Conservation (phyloP, 2,797 vertebrate genomes). For the Odontamblyopus rebecca region DNA sequence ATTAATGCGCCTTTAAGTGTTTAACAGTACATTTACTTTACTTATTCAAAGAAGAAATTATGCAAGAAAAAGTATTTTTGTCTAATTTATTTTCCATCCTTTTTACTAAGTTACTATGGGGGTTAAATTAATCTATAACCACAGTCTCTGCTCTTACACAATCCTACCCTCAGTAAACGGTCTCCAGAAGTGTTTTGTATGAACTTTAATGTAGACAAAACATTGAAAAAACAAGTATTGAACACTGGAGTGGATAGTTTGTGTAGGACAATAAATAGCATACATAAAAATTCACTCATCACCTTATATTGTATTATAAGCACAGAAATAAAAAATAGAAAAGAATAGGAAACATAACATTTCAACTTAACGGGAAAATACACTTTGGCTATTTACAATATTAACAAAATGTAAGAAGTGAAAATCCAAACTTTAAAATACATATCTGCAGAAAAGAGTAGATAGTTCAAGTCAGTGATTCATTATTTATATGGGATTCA, state of each 20-base stretch:
- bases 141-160: no score
- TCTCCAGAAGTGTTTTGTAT: slow-evolving; percentile 34
- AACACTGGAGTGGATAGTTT: slow-evolving; percentile 22
- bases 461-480: slow-evolving; percentile 7
- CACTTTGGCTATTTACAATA: slow-evolving; percentile 45
- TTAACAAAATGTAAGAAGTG: slow-evolving; percentile 51
- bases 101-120: no score
- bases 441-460: slow-evolving; percentile 16
- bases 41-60: no score
- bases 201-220: slow-evolving; percentile 66
- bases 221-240: slow-evolving; percentile 38
- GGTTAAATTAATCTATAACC: no score
- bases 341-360: slow-evolving; percentile 11
- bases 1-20: background rate
- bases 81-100: no score
- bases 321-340: slow-evolving; percentile 6
- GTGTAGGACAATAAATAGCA: slow-evolving; percentile 28
- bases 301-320: background rate
- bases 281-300: slow-evolving; percentile 8
- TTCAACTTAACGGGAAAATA: background rate
- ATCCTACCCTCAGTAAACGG: background rate
- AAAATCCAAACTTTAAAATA: slow-evolving; percentile 16
- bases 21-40: no score
- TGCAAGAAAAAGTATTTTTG: no score
- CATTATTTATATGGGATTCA: slow-evolving; percentile 11